Evolutionary conservation across 2,888 invertebrate genomes (phyloP), one percentile per base, ranked within the genome.

Genomic region (Dinocampus coccinellae): DNA sequence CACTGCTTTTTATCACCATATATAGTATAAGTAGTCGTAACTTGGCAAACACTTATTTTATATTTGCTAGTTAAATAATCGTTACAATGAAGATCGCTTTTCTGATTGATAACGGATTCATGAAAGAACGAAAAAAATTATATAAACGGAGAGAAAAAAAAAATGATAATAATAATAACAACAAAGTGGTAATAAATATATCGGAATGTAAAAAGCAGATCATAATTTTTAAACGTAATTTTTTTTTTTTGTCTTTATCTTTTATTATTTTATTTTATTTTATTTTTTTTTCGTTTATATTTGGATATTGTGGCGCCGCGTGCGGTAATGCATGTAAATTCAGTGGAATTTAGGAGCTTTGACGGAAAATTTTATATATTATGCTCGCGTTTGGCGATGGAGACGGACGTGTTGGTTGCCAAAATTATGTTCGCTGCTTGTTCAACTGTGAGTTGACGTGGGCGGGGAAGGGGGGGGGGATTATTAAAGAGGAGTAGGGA

Each of bases 401-500:
- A 53, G 22, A 53, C n/a, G n/a, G 55, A 55, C 55, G 26, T 47
- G 16, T 16, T 16, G 6, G 7, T 47, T 26, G 55, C 55, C 55
- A 61, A 20, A 61, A 36, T 61, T 61, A 61, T 39, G 61, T 61
- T 20, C 47, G 9, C 47, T 33, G 20, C 58, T 58, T 20, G 20
- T 58, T 58, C 58, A 58, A 33, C 33, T 33, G 58, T 33, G 58
- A 63, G 29, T 63, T 63, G 63, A 63, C 47, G n/a, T n/a, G n/a
- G n/a, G n/a, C n/a, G n/a, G n/a, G n/a, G n/a, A n/a, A n/a, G n/a
- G n/a, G n/a, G n/a, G n/a, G n/a, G n/a, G 58, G 42, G 47, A 47
- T 63, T 63, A 63, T 47, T 47, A 47, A 16, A 47, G 16, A 63
- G 47, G 26, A 63, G 52, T 47, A 47, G 29, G 29, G 52, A 47